Evolutionary conservation across 2,888 invertebrate species (phyloP).

Genomic region (Synanthedon andrenaeformis): DNA sequence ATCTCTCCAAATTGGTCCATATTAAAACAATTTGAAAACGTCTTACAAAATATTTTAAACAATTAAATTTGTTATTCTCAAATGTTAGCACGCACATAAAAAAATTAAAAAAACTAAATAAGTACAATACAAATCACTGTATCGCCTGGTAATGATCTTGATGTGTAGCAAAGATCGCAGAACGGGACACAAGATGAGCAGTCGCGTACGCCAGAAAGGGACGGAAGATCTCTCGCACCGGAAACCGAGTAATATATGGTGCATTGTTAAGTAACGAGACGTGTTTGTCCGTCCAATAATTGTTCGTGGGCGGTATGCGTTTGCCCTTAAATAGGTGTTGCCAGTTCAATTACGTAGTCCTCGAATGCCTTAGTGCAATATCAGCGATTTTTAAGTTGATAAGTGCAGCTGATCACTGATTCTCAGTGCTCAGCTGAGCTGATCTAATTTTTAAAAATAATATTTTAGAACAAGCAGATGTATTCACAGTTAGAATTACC

Average conservation of each 20-base stretch:
- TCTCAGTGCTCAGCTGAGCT: too few relatives aligned
- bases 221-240: conserved; percentile 44
- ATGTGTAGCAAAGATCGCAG: conserved; percentile 45
- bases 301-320: conserved; percentile 6
- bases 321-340: conserved; percentile 1
- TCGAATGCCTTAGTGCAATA: too few relatives aligned
- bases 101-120: conserved; percentile 6
- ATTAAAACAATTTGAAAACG: too few relatives aligned
- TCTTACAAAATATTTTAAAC: too few relatives aligned
- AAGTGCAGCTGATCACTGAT: too few relatives aligned
- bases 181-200: conserved; percentile 21
- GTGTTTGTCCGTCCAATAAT: conserved; percentile 24
- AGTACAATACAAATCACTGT: conserved; percentile 53
- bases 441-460: too few relatives aligned
- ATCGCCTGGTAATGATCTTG: conserved; percentile 63
- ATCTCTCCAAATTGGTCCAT: too few relatives aligned
- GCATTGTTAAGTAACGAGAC: conserved; percentile 68
- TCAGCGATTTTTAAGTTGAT: too few relatives aligned
- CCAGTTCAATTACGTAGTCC: neutral
- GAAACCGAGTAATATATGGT: conserved; percentile 65
- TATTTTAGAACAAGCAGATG: too few relatives aligned
- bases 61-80: too few relatives aligned
- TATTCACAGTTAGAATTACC: too few relatives aligned
- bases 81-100: too few relatives aligned
- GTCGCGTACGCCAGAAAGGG: conserved; percentile 15